Evolutionary conservation across 2,113 vertebrate species (phyloP).

Genomic region (Cephalopterus ornatus): DNA sequence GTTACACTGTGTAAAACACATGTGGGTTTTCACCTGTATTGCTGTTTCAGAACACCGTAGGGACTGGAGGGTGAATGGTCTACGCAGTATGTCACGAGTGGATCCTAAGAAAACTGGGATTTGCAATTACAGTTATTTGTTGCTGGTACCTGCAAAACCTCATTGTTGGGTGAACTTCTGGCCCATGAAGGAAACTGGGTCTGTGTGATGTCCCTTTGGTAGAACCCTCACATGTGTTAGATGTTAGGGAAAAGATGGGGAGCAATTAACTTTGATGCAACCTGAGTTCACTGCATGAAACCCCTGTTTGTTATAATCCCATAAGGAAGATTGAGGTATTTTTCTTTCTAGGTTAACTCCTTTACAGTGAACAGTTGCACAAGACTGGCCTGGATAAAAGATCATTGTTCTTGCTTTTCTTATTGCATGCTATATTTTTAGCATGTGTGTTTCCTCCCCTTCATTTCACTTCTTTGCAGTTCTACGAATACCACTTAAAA

Average conservation of each 20-base stretch:
- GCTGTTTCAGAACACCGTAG: not conserved
- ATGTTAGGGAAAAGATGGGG: not conserved
- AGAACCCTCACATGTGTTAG: not conserved
- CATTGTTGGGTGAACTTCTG: not conserved
- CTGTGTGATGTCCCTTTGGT: not conserved
- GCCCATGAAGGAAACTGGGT: not conserved
- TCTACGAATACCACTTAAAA: not conserved
- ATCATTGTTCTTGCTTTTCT: conserved; percentile 1
- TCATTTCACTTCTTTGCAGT: not conserved
- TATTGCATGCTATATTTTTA: conserved; percentile 39
- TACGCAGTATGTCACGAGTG: accelerated
- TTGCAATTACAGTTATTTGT: not conserved
- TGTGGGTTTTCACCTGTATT: not conserved
- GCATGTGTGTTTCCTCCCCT: conserved; percentile 8
- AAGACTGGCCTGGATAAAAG: conserved; percentile 27
- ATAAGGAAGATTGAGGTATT: not conserved
- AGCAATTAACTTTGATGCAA: not conserved
- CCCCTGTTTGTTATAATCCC: not conserved
- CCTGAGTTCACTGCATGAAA: not conserved
- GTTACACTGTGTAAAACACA: not conserved
- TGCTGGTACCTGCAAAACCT: not conserved
- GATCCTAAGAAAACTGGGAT: not conserved
- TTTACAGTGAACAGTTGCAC: not conserved
- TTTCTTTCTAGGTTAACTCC: not conserved
- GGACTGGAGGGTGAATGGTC: not conserved